Evolutionary conservation across 1,140 invertebrate genomes (phyloP), one percentile per base, ranked within the genome.

Genomic region (Lasioglossum albipes): DNA sequence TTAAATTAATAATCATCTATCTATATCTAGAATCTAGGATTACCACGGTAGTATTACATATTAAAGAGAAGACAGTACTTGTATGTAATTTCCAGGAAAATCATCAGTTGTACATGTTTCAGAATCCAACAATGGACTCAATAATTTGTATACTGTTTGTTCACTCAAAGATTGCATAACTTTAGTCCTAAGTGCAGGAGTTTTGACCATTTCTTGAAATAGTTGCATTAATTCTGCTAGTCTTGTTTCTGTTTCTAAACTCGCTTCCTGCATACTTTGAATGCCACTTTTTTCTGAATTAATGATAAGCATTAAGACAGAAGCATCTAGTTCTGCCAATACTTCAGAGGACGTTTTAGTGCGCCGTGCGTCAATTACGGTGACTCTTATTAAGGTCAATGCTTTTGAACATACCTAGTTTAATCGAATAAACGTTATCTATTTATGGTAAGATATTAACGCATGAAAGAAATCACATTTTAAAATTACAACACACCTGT

Each of bases 151-250:
- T 89, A 93, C 92, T 2, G 79, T 80, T 42, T 89, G 86, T n/a
- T 90, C 82, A 36, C 72, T 89, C n/a, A 93, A 92, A n/a, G 79
- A 76, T 36, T 92, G 84, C 31, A 92, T 76, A 27, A 94, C 89
- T 86, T 92, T 91, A 18, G 75, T 81, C 42, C 89, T 84, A 10
- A 93, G 82, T 31, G 84, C 42, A 49, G 90, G 84, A 16, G 88
- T 90, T 82, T 92, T 92, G 10, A 93, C 84, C 82, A 95, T 89
- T 83, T 93, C 93, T 82, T 93, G 91, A 31, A 94, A 85, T 31
- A 95, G 81, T 87, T 94, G 93, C 84, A 95, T 91, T 6, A 94
- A 79, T 62, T 94, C 94, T 2, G 90, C 82, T 52, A 92, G 84
- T 80, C 81, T 89, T 9, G 65, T 76, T 74, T 90, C 84, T 9